phyloP scores from a whole-genome alignment of 2,113 vertebrate genomes.

The Lichenostomus cassidix region DNA sequence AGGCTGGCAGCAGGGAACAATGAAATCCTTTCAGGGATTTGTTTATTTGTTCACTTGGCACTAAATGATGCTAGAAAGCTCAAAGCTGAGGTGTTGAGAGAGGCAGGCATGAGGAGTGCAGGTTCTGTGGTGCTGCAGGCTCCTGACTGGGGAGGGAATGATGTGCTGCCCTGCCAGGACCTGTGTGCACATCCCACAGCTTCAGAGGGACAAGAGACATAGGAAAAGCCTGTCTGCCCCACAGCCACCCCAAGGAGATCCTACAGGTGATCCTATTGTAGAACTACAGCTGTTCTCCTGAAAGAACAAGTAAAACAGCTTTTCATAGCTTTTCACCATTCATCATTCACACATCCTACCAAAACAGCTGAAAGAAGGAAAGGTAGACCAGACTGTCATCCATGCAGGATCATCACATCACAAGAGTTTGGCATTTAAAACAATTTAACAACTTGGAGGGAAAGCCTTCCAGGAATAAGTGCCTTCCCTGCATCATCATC shows the following conservation, averaged over 20 bases:
- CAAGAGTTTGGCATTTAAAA: not conserved
- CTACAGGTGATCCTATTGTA: accelerated
- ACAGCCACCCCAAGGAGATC: not conserved
- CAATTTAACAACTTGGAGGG: not conserved
- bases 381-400: not conserved
- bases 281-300: not conserved
- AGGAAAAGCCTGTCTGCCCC: not conserved
- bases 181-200: not conserved
- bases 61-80: not conserved
- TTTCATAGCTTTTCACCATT: not conserved
- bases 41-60: conserved; percentile 2
- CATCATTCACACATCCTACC: accelerated
- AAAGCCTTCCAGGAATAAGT: not conserved
- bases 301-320: not conserved
- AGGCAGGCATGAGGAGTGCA: not conserved
- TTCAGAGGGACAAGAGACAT: not conserved
- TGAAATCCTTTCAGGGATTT: not conserved
- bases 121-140: not conserved
- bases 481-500: not conserved
- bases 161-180: too few species aligned
- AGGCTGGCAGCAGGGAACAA: not conserved
- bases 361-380: not conserved
- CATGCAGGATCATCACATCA: not conserved
- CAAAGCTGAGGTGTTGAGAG: not conserved
- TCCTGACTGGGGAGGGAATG: not conserved